Evolutionary conservation across 2,797 vertebrate species (phyloP), one percentile per base, ranked within the genome.

Genomic region (Gila robusta): DNA sequence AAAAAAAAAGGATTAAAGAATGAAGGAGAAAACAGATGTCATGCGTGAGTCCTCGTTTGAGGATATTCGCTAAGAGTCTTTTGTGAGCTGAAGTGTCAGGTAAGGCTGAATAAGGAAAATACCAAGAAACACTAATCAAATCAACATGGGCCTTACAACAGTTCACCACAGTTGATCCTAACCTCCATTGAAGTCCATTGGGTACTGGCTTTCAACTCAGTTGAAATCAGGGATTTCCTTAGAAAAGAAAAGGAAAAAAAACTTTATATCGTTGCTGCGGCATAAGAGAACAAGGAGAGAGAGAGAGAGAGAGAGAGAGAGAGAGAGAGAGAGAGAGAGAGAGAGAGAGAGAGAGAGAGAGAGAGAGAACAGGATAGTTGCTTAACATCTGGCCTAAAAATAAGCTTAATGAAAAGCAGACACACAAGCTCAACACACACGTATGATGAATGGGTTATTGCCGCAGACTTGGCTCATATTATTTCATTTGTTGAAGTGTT

Each of bases 331-430:
- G 32, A 71, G 32, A 81, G 23, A 56, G 32, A 71, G 32, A 81
- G 23, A 56, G 32, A 71, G n/a, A 37, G 12, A 16, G 23, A 21
- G n/a, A 37, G 21, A 16, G 16, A 19, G n/a, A 35, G 21, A 16
- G 21, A 19, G n/a, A 35, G 21, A 16, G 21, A 19, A 71, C 19
- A 76, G 44, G 7, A 81, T 37, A 67, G 73, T 47, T 85, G 79
- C 76, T 70, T 21, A 87, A 87, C 59, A 78, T 79, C 66, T 83
- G 35, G 67, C 32, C 86, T 87, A 66, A 83, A 83, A 83, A 87
- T 81, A 87, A 66, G 49, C 59, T 32, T 81, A 87, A 78, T 86
- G 82, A 82, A 69, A 78, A 78, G 74, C 67, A 82, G 87, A 88
- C 69, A 76, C 28, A 37, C 19, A 71, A 28, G 35, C 44, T 62